Evolutionary conservation across 2,797 vertebrate species (phyloP).

Genomic region (Argya squamiceps): DNA sequence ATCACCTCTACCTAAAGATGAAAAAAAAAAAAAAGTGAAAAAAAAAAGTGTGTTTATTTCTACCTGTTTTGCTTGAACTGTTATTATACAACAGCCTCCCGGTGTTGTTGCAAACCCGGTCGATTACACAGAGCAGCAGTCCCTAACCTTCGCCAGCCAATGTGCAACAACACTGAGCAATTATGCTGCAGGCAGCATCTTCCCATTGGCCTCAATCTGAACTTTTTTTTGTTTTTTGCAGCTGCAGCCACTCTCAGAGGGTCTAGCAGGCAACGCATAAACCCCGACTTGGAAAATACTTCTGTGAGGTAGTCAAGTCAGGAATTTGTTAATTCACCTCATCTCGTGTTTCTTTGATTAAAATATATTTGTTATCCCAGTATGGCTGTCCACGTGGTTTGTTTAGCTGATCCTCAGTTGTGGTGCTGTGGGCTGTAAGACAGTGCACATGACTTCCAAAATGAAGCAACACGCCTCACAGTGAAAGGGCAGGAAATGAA

Average conservation of each 20-base stretch:
- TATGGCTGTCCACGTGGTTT: not conserved
- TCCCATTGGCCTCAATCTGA: conserved; percentile 35
- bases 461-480: not conserved
- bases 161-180: conserved; percentile 3
- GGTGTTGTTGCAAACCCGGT: not conserved
- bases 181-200: conserved; percentile 40
- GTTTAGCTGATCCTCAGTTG: not conserved
- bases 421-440: not conserved
- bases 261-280: not conserved
- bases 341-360: not conserved
- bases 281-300: not conserved
- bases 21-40: not conserved
- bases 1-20: not conserved
- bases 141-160: conserved; percentile 9
- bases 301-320: not conserved
- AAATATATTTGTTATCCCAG: not conserved
- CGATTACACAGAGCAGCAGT: conserved; percentile 20
- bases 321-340: not conserved
- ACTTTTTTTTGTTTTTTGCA: not conserved
- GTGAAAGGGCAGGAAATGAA: not conserved
- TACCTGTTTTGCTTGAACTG: not conserved
- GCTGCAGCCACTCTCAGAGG: conserved; percentile 29
- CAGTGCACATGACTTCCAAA: not conserved
- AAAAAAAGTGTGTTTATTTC: not conserved
- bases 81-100: not conserved